Percentiles rank a stretch among this genome's conserved stretches.
Conservation (phyloP, 2,113 vertebrate genomes). For the Myodes glareolus region DNA sequence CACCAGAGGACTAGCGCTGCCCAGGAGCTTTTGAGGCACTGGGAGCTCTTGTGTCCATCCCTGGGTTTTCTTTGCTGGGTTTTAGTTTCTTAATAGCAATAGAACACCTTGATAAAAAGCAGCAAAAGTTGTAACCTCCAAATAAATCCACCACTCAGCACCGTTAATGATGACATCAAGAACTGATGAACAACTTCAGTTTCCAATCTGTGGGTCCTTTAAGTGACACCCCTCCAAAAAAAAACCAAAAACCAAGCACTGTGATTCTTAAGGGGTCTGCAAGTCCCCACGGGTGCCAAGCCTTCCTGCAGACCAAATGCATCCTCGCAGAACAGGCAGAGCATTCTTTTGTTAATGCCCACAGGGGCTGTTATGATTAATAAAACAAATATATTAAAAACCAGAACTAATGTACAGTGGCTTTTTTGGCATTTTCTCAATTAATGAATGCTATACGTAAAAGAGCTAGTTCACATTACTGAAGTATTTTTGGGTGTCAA, state of each 20-base stretch:
- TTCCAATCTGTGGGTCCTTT: background rate
- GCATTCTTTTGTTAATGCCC: background rate
- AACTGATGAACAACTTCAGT: background rate
- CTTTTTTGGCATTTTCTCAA: conserved; percentile 37
- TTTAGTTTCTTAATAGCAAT: background rate
- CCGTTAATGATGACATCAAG: background rate
- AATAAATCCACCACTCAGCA: conserved; percentile 9
- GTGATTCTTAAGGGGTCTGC: background rate
- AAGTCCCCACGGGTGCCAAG: background rate
- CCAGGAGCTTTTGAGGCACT: background rate
- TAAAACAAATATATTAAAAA: conserved; percentile 44
- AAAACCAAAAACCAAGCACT: background rate
- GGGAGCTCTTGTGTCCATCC: background rate
- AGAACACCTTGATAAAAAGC: conserved; percentile 6
- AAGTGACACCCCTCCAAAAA: background rate
- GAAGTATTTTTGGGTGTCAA: conserved; percentile 12
- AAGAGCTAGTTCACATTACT: conserved; percentile 7
- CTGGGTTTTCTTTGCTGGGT: background rate
- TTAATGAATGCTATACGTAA: background rate
- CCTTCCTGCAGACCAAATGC: conserved; percentile 17
- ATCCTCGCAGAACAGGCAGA: background rate
- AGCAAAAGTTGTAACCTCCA: conserved; percentile 10
- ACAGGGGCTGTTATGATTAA: background rate
- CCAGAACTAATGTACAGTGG: background rate
- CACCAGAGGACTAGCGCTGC: background rate